phyloP scores from a whole-genome alignment of 2,113 vertebrate species.

The Austrofundulus limnaeus region DNA sequence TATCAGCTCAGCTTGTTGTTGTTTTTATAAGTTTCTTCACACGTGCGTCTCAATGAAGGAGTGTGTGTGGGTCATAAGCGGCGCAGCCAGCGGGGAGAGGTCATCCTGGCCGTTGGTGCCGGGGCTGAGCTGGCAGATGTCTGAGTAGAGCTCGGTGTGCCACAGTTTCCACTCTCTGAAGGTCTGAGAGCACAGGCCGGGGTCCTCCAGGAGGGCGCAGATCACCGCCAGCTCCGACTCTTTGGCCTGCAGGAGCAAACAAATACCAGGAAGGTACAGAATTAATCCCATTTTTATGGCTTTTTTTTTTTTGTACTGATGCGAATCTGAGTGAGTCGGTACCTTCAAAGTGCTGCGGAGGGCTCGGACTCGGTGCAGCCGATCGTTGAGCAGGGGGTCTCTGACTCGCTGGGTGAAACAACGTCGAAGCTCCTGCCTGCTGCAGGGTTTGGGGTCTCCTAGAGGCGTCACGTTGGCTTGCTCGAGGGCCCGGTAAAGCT shows the following conservation, averaged over 20 bases:
- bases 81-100: slow-evolving; percentile 78
- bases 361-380: slow-evolving; percentile 87
- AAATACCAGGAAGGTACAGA: slow-evolving; percentile 10
- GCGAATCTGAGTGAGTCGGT: slow-evolving; percentile 17
- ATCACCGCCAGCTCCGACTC: slow-evolving; percentile 86
- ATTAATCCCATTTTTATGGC: slow-evolving; percentile 2
- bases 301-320: neutral
- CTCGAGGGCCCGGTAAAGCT: slow-evolving; percentile 85
- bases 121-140: slow-evolving; percentile 85
- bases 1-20: slow-evolving; percentile 41
- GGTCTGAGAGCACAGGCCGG: slow-evolving; percentile 86
- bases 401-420: slow-evolving; percentile 85
- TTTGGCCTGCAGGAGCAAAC: slow-evolving; percentile 79
- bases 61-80: slow-evolving; percentile 88
- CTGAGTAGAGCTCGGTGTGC: slow-evolving; percentile 89
- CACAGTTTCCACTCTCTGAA: slow-evolving; percentile 91
- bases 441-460: slow-evolving; percentile 85
- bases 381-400: slow-evolving; percentile 88
- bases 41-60: slow-evolving; percentile 92
- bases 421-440: slow-evolving; percentile 87
- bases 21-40: slow-evolving; percentile 73
- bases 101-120: slow-evolving; percentile 84
- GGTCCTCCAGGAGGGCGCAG: slow-evolving; percentile 85
- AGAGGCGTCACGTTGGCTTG: slow-evolving; percentile 84
- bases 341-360: slow-evolving; percentile 94